Percentiles rank a stretch among this genome's conserved stretches.
Evolutionary conservation across 2,797 vertebrate genomes (phyloP).

Genomic region (Pterois miles): DNA sequence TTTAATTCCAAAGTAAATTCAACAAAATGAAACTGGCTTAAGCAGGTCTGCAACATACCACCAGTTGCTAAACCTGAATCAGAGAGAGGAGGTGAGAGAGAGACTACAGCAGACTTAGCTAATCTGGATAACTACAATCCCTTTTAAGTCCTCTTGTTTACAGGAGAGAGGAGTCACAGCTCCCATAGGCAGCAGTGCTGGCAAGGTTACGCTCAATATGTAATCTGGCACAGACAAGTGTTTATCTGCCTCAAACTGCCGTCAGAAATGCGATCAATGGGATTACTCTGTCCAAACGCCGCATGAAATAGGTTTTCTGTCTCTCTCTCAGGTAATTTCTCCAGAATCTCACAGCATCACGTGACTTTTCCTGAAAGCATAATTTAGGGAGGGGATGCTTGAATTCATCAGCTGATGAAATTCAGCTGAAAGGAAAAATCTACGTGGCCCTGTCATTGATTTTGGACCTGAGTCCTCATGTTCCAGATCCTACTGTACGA

Average conservation of each 20-base stretch:
- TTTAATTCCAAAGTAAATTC: neutral
- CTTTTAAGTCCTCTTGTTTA: conserved; percentile 60
- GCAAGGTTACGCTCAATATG: conserved; percentile 58
- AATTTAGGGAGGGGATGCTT: neutral
- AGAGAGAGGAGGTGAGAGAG: neutral
- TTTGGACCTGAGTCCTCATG: neutral
- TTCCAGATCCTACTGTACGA: neutral
- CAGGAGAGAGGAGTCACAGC: conserved; percentile 45
- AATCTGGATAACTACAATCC: conserved; percentile 70
- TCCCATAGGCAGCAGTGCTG: conserved; percentile 46
- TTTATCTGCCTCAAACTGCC: conserved; percentile 58
- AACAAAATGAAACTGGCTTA: conserved; percentile 4
- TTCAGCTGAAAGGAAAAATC: neutral
- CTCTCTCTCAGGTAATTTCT: neutral
- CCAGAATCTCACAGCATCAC: neutral
- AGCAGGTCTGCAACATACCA: neutral
- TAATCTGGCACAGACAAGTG: conserved; percentile 59
- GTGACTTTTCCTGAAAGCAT: neutral
- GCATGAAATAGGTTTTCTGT: neutral
- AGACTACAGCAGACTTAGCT: conserved; percentile 15
- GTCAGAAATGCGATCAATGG: conserved; percentile 52
- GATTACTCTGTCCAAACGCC: conserved; percentile 42
- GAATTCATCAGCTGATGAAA: neutral
- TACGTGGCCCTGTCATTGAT: neutral
- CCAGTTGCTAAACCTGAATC: conserved; percentile 4